Conservation (phyloP, 2,113 vertebrate species). For the Cryptotis parvus region DNA sequence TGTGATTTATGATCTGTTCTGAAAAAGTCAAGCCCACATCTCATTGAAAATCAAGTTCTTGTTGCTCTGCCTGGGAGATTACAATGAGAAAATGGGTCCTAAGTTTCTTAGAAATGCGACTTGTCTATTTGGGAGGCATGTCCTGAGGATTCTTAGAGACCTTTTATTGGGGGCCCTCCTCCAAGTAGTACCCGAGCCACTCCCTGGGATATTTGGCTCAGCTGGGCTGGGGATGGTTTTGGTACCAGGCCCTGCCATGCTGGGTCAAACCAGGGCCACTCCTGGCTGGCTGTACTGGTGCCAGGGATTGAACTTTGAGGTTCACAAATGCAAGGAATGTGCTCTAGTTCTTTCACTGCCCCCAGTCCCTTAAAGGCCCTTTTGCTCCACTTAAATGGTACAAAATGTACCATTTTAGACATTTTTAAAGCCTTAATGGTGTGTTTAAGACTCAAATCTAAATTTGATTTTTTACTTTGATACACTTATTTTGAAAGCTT, state of each 20-base stretch:
- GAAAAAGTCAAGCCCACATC: background rate
- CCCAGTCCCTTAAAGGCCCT: background rate
- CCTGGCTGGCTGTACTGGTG: too few species aligned
- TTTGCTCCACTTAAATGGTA: slow-evolving; percentile 2
- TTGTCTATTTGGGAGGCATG: background rate
- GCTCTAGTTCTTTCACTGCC: too few species aligned
- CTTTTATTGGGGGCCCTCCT: too few species aligned
- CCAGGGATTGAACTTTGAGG: too few species aligned
- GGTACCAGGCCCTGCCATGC: too few species aligned
- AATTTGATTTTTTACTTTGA: slow-evolving; percentile 36
- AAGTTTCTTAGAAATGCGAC: background rate
- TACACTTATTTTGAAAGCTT: slow-evolving; percentile 19
- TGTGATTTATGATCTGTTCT: background rate
- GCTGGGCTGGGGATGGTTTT: too few species aligned
- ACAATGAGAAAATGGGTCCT: background rate
- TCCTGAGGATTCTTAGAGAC: background rate
- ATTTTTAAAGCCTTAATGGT: too few species aligned
- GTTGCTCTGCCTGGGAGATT: background rate
- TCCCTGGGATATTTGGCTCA: too few species aligned
- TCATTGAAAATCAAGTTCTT: background rate
- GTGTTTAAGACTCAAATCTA: too few species aligned
- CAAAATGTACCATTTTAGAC: background rate
- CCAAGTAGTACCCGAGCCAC: too few species aligned
- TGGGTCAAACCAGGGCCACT: too few species aligned
- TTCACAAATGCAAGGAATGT: too few species aligned